Evolutionary conservation across 2,113 vertebrate species (phyloP), one percentile per base, ranked within the genome.

Genomic region (Pachyramphus minor): DNA sequence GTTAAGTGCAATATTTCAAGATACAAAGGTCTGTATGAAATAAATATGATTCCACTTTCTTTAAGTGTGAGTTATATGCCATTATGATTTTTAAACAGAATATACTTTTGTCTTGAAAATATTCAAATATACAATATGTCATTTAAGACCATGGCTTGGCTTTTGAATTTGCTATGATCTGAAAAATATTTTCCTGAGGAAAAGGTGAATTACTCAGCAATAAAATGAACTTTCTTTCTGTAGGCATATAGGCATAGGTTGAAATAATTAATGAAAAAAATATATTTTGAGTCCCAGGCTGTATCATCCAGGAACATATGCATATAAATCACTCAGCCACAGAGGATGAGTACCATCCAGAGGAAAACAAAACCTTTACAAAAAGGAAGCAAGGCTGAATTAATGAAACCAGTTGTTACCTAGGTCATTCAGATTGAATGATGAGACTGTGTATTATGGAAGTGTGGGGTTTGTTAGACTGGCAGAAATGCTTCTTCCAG

Each of bases 111-210:
- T 77, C 41, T 68, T 89, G 52, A 91, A 94, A 74, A 73, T 41
- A 21, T 59, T 87, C 39, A 77, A 93, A 69, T 83, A 71, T 72
- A 15, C n/a, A 72, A 4, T 25, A 14, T 78, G 9, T 44, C 39
- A 35, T 86, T 76, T 92, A 85, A 76, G 20, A 55, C 22, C 17
- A 67, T 31, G 8, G 68, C 75, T 96, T 96, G 52, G 62, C 83
- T 89, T 69, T 71, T 84, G 80, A 69, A 91, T 94, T 66, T 94
- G 37, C 77, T 79, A 16, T 53, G 41, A 50, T 89, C 81, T 90
- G 78, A 64, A 78, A 87, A 93, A 79, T 74, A 76, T 59, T 95
- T 97, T 94, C 67, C 37, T 58, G 53, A 77, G 77, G 74, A 88
- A 78, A 95, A 95, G 23, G 44, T 66, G 59, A 58, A 84, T 79